Percentiles rank a stretch among this genome's conserved stretches.
These are phyloP conservation scores for Aethes cnicana DNA, from an alignment of 2,888 invertebrate genomes.

Conservation along the genomic window DNA sequence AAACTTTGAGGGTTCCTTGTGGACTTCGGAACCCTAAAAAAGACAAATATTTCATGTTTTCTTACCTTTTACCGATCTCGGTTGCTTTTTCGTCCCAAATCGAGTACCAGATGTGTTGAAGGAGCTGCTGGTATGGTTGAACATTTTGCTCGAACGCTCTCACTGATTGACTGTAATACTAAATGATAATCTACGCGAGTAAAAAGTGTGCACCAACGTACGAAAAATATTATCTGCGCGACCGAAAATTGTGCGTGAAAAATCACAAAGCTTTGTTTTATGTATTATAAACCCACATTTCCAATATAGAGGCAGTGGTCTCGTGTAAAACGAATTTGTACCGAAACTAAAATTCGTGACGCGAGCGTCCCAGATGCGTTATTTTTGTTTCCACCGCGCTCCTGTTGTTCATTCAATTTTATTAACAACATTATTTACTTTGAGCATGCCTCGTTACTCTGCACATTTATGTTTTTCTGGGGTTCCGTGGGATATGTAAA, in stretches of 20 bases:
- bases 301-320: conserved; percentile 53
- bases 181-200: too few species aligned
- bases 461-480: conserved; percentile 22
- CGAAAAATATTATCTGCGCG: too few species aligned
- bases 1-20: too few species aligned
- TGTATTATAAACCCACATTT: conserved; percentile 42
- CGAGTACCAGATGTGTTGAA: background rate
- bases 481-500: conserved; percentile 22
- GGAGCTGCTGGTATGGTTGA: conserved; percentile 20
- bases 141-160: conserved; percentile 13
- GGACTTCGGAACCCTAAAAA: too few species aligned
- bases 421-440: conserved; percentile 58
- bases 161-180: conserved; percentile 3
- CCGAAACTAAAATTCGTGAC: conserved; percentile 58
- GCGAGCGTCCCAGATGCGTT: conserved; percentile 58
- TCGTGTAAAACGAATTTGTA: conserved; percentile 54
- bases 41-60: too few species aligned
- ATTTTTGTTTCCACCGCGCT: conserved; percentile 67
- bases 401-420: conserved; percentile 64
- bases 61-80: conserved; percentile 2
- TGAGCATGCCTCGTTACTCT: conserved; percentile 36
- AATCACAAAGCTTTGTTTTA: conserved; percentile 35
- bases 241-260: conserved; percentile 39
- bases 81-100: background rate
- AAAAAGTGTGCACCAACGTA: too few species aligned